phyloP scores from a whole-genome alignment of 2,888 invertebrate genomes.

The Brachynemurus nebulosus region DNA sequence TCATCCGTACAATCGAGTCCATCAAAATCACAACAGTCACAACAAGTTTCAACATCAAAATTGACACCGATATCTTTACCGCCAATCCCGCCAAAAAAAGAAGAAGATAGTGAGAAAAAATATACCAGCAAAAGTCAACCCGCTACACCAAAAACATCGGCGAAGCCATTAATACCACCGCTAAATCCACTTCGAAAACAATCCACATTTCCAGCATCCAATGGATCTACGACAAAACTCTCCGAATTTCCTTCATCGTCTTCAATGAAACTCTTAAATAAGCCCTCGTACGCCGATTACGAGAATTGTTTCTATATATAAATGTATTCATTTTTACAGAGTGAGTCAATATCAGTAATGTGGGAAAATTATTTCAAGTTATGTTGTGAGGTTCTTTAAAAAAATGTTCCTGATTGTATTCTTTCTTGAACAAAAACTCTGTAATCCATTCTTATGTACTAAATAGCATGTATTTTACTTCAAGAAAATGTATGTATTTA shows the following conservation, averaged over 20 bases:
- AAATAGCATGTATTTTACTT: too few species aligned
- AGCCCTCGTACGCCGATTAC: constrained; percentile 42
- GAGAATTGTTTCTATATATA: constrained; percentile 54
- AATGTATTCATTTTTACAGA: too few species aligned
- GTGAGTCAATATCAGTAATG: too few species aligned
- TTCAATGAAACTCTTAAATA: constrained; percentile 33
- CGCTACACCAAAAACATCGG: constrained; percentile 14
- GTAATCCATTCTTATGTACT: too few species aligned
- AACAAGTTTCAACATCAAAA: constrained; percentile 24
- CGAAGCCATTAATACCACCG: not conserved
- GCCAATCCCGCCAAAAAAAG: constrained; percentile 24
- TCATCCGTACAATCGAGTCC: constrained; percentile 32
- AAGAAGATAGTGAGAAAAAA: constrained; percentile 17
- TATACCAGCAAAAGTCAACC: constrained; percentile 16
- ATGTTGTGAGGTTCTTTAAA: too few species aligned
- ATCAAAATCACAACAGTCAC: constrained; percentile 29
- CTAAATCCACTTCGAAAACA: constrained; percentile 5
- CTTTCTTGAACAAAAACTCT: too few species aligned
- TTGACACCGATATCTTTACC: constrained; percentile 28
- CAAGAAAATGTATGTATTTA: too few species aligned
- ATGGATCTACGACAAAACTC: constrained; percentile 17
- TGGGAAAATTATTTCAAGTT: too few species aligned
- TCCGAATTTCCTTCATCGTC: constrained; percentile 33
- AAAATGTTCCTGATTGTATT: too few species aligned
- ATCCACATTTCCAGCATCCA: constrained; percentile 15